A percentile compares a stretch with the other conserved stretches of the same genome.
Conservation (phyloP, 2,888 invertebrate species). For the Yponomeuta cagnagella region DNA sequence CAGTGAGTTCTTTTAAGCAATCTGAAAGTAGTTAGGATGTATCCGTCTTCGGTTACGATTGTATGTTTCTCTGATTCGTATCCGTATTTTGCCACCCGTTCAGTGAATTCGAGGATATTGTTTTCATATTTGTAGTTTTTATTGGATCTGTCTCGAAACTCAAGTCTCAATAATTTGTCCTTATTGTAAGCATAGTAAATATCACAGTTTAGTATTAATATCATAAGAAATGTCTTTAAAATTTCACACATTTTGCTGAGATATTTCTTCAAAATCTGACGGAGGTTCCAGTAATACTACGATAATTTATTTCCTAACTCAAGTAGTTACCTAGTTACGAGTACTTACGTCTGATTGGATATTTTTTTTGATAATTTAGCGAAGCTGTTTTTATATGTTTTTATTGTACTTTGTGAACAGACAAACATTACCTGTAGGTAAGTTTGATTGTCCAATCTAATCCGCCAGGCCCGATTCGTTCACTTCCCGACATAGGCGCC, state of each 20-base stretch:
- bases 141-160: background rate
- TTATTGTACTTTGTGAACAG: background rate
- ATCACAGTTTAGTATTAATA: background rate
- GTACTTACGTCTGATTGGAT: no score
- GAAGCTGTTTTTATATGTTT: background rate
- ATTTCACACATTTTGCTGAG: background rate
- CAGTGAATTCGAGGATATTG: slow-evolving; percentile 21
- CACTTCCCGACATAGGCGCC: no score
- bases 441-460: no score
- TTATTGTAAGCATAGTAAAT: background rate
- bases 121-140: background rate
- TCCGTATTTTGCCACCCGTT: slow-evolving; percentile 26
- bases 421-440: no score
- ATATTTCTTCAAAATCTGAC: background rate
- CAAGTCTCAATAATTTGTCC: background rate
- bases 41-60: slow-evolving; percentile 30
- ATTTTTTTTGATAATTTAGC: background rate
- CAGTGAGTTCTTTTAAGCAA: slow-evolving; percentile 20
- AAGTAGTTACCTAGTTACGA: no score
- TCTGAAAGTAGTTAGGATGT: slow-evolving; percentile 31
- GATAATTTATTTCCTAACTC: no score
- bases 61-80: slow-evolving; percentile 4
- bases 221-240: background rate
- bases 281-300: no score
- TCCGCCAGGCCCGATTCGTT: no score